Evolutionary conservation across 2,113 vertebrate genomes (phyloP).

Genomic region (Calidris pygmaea): DNA sequence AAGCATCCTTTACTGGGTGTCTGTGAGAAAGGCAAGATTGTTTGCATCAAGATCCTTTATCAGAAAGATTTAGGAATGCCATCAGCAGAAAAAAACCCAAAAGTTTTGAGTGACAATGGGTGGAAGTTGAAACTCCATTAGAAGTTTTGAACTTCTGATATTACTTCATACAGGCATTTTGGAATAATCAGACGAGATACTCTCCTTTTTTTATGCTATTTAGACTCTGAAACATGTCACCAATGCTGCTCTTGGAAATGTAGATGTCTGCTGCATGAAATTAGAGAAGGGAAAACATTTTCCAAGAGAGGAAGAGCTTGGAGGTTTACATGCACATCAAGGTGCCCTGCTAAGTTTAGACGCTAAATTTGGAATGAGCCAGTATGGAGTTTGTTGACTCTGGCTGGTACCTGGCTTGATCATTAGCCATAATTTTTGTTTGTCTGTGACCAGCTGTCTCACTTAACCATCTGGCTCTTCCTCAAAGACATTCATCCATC

Average conservation of each 20-base stretch:
- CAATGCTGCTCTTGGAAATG: neutral
- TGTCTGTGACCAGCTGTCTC: conserved; percentile 6
- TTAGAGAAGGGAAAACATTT: neutral
- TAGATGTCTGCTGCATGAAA: neutral
- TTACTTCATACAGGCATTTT: neutral
- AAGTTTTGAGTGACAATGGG: neutral
- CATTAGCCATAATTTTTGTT: conserved; percentile 13
- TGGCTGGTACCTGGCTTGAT: conserved; percentile 24
- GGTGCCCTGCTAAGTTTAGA: neutral
- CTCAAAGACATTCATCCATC: conserved; percentile 6
- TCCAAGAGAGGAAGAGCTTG: neutral
- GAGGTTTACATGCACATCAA: neutral
- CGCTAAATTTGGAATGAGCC: neutral
- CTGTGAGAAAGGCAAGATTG: neutral
- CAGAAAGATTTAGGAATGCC: neutral
- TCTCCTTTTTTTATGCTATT: neutral
- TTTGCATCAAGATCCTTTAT: neutral
- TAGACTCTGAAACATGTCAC: neutral
- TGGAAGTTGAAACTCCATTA: neutral
- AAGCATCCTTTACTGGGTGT: neutral
- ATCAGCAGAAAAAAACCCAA: neutral
- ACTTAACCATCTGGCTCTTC: conserved; percentile 3
- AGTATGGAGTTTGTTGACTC: neutral
- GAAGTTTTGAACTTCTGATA: neutral
- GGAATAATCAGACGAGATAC: neutral